phyloP scores from a whole-genome alignment of 1,140 invertebrate species.

The Drosophila obscura region DNA sequence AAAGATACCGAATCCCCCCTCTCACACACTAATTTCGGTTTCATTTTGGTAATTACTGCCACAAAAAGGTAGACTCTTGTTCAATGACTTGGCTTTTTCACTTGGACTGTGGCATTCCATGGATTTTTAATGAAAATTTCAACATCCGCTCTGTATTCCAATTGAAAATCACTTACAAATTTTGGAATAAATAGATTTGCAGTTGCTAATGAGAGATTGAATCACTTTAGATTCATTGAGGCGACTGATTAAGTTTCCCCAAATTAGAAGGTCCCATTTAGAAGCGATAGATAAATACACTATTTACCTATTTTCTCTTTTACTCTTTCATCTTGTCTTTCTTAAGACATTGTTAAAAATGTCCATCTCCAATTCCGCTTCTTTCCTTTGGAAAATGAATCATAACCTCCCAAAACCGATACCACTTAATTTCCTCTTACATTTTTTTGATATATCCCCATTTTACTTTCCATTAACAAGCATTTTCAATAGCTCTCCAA shows the following conservation, averaged over 20 bases:
- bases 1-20: not conserved
- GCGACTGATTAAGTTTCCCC: not conserved
- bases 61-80: conserved; percentile 18
- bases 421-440: too few species aligned
- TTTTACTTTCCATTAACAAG: too few species aligned
- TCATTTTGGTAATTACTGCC: conserved; percentile 56
- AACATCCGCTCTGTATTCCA: conserved; percentile 26
- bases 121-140: conserved; percentile 23
- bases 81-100: conserved; percentile 57
- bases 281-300: too few species aligned
- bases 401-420: too few species aligned
- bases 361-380: too few species aligned
- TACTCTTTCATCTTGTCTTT: too few species aligned
- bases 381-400: too few species aligned
- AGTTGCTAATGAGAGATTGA: conserved; percentile 17
- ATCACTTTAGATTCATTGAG: not conserved
- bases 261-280: not conserved
- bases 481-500: too few species aligned
- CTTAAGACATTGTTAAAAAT: too few species aligned
- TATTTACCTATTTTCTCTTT: too few species aligned
- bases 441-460: too few species aligned
- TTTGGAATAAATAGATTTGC: conserved; percentile 15
- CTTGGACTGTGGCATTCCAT: not conserved
- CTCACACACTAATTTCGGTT: conserved; percentile 12
- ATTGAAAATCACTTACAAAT: conserved; percentile 18